phyloP scores from a whole-genome alignment of 2,113 vertebrate species.

The Pteruthius melanotis region DNA sequence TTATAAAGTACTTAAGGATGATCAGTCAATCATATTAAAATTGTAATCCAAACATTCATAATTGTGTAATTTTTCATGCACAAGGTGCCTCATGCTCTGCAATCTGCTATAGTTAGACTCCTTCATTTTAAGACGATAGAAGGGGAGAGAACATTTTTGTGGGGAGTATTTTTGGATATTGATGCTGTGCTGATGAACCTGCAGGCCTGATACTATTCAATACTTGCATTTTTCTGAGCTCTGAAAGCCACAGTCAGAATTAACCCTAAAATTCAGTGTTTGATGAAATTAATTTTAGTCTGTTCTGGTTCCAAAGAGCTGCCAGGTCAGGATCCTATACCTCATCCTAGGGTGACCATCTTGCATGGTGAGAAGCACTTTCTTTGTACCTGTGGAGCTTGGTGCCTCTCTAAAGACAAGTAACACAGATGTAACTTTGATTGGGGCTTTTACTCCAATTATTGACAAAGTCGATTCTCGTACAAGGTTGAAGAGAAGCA shows the following conservation, averaged over 20 bases:
- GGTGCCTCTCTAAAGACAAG: neutral
- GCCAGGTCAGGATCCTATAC: neutral
- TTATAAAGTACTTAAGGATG: slow-evolving; percentile 29
- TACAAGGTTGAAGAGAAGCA: neutral
- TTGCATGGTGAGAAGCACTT: neutral
- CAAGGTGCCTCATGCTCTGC: neutral
- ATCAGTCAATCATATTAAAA: slow-evolving; percentile 26
- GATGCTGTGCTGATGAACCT: neutral
- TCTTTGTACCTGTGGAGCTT: neutral
- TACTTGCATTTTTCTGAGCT: neutral
- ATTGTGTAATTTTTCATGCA: slow-evolving; percentile 6
- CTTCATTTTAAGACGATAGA: neutral
- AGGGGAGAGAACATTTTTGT: neutral
- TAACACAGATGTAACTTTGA: neutral
- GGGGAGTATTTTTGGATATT: neutral
- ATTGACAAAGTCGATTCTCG: neutral
- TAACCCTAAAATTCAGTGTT: neutral
- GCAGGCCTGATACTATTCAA: neutral
- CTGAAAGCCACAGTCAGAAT: neutral
- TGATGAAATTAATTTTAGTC: neutral
- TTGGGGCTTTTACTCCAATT: neutral
- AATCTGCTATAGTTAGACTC: neutral
- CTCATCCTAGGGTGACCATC: neutral
- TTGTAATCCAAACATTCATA: slow-evolving; percentile 29
- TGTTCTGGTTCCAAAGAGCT: neutral